A percentile compares a stretch with the other conserved stretches of the same genome.
These are phyloP conservation scores for Tetheella fluctuosa DNA, from an alignment of 2,888 invertebrate genomes.

Conservation along the genomic window DNA sequence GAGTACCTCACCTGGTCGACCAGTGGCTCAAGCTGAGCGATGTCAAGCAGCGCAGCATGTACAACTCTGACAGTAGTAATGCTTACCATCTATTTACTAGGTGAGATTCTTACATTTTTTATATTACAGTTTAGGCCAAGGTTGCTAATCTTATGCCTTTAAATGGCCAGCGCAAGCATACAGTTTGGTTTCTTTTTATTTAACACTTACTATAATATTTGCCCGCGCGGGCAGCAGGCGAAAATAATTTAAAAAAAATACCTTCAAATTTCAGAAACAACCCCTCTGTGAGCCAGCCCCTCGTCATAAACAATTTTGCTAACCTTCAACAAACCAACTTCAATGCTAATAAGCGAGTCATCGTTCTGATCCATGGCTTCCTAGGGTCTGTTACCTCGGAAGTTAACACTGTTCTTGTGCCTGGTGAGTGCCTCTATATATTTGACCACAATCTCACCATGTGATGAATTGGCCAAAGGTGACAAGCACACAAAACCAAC, in stretches of 20 bases:
- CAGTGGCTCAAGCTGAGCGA: conserved; percentile 49
- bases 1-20: conserved; percentile 43
- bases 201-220: no score
- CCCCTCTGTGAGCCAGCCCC: conserved; percentile 43
- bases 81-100: conserved; percentile 53
- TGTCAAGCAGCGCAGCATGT: conserved; percentile 31
- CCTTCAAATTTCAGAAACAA: conserved; percentile 30
- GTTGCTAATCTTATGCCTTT: no score
- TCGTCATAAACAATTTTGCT: conserved; percentile 33
- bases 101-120: conserved; percentile 33
- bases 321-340: conserved; percentile 40
- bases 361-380: conserved; percentile 49
- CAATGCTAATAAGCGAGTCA: conserved; percentile 27
- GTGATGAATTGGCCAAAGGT: no score
- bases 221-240: no score
- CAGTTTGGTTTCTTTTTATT: no score
- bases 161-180: no score
- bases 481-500: no score
- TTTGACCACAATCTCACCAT: no score
- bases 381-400: conserved; percentile 34
- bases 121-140: no score
- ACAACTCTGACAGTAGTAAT: conserved; percentile 45
- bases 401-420: conserved; percentile 47
- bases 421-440: conserved; percentile 37
- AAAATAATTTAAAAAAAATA: no score